Evolutionary conservation across 1,140 invertebrate species (phyloP), one percentile per base, ranked within the genome.

Genomic region (Zaprionus lachaisei): DNA sequence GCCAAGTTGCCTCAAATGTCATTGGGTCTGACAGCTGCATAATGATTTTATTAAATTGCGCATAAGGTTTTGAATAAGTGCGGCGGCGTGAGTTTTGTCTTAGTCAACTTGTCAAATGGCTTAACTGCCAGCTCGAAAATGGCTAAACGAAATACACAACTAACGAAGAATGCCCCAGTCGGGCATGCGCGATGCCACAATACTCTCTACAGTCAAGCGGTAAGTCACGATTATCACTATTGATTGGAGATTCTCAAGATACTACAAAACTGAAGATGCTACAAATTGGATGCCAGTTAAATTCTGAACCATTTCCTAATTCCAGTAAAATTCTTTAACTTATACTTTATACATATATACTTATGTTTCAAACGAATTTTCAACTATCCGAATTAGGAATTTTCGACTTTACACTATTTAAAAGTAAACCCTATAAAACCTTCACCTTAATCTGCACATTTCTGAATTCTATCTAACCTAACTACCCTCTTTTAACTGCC

Each of bases 31-130:
- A 77, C 71, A 77, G 75, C 70, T 77, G 75, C 75, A 77, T 77
- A 77, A 77, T 77, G 75, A 73, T 77, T 77, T 77, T 77, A 77
- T 77, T 77, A 77, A 77, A 77, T 74, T 77, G 75, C 70, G 70
- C 70, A 77, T 77, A 77, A 77, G 70, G 64, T 77, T 73, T 73
- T 77, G 74, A 72, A 77, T 62, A 72, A 77, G 74, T 77, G 69
- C 70, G 70, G 70, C 69, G 70, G 74, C 74, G 70, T 72, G 56
- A 77, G 62, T 77, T 77, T 72, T 72, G 74, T 77, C 69, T 72
- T 72, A 77, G 69, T 66, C 74, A 72, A 72, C 74, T 77, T 77
- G 74, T 72, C 74, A 77, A 77, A 66, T 70, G 57, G 70, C 49
- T 75, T 75, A 72, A 77, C 74, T 73, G 69, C 73, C 71, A 72